phyloP scores from a whole-genome alignment of 2,113 vertebrate genomes.

The Sander lucioperca region DNA sequence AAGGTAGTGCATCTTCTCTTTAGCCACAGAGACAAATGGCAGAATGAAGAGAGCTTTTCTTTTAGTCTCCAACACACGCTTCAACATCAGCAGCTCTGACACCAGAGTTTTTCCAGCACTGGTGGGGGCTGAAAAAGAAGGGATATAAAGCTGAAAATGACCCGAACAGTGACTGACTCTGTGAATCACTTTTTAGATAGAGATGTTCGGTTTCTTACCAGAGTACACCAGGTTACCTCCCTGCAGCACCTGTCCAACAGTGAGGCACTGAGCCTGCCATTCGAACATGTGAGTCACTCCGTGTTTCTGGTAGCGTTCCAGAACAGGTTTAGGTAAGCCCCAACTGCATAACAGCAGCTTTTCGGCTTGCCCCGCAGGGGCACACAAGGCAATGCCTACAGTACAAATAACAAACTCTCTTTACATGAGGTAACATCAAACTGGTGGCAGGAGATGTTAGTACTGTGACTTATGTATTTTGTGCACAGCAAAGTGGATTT shows the following conservation, averaged over 20 bases:
- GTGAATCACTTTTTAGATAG: not conserved
- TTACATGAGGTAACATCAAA: not conserved
- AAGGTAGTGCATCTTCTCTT: slow-evolving; percentile 96
- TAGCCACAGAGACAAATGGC: slow-evolving; percentile 97
- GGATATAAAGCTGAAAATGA: not conserved
- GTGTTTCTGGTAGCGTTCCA: slow-evolving; percentile 90
- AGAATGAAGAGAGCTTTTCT: slow-evolving; percentile 96
- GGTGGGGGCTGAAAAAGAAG: slow-evolving; percentile 89
- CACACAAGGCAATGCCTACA: slow-evolving; percentile 83
- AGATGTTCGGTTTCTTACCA: slow-evolving; percentile 80
- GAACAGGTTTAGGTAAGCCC: slow-evolving; percentile 91
- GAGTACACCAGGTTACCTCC: slow-evolving; percentile 96
- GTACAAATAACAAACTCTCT: not conserved
- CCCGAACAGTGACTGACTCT: not conserved
- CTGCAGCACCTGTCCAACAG: slow-evolving; percentile 90
- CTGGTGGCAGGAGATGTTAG: not conserved
- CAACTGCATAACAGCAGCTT: slow-evolving; percentile 92
- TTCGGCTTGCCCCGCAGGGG: slow-evolving; percentile 85
- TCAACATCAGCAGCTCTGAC: slow-evolving; percentile 94
- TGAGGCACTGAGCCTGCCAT: slow-evolving; percentile 97
- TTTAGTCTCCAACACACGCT: slow-evolving; percentile 92
- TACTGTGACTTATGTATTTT: not conserved
- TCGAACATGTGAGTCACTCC: slow-evolving; percentile 94
- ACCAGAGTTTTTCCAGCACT: slow-evolving; percentile 98
- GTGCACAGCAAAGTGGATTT: slow-evolving; percentile 2